A percentile compares a stretch with the other conserved stretches of the same genome.
Conservation (phyloP, 1,140 invertebrate species). For the Aphelinus certus region DNA sequence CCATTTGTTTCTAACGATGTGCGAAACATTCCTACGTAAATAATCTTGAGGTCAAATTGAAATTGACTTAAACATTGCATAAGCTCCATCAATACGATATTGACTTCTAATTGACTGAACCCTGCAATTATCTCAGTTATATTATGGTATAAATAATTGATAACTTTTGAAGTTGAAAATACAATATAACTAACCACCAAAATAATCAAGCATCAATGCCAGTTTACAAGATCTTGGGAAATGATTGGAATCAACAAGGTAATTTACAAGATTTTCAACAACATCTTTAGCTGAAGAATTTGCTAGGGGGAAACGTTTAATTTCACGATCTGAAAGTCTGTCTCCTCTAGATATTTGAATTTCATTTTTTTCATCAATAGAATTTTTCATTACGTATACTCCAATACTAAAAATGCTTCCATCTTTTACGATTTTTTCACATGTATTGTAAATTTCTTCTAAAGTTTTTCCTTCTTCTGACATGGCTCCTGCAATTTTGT, state of each 20-base stretch:
- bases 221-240: constrained; percentile 11
- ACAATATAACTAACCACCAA: constrained; percentile 19
- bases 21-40: constrained; percentile 71
- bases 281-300: constrained; percentile 21
- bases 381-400: constrained; percentile 35
- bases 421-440: constrained; percentile 48
- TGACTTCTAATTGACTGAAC: constrained; percentile 70
- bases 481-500: constrained; percentile 77
- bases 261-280: constrained; percentile 21
- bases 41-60: constrained; percentile 63
- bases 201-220: constrained; percentile 20
- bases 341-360: constrained; percentile 35
- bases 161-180: too few relatives aligned
- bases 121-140: constrained; percentile 52
- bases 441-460: constrained; percentile 59
- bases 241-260: constrained; percentile 1
- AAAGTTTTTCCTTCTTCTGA: constrained; percentile 68
- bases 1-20: constrained; percentile 73
- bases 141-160: too few relatives aligned
- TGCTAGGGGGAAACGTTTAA: not conserved
- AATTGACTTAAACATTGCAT: constrained; percentile 59
- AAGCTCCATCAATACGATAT: constrained; percentile 70
- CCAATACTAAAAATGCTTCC: constrained; percentile 48
- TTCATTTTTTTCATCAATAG: not conserved
- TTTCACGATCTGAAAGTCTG: constrained; percentile 36